Evolutionary conservation across 2,113 vertebrate genomes (phyloP).

Genomic region (Notothenia rossii): DNA sequence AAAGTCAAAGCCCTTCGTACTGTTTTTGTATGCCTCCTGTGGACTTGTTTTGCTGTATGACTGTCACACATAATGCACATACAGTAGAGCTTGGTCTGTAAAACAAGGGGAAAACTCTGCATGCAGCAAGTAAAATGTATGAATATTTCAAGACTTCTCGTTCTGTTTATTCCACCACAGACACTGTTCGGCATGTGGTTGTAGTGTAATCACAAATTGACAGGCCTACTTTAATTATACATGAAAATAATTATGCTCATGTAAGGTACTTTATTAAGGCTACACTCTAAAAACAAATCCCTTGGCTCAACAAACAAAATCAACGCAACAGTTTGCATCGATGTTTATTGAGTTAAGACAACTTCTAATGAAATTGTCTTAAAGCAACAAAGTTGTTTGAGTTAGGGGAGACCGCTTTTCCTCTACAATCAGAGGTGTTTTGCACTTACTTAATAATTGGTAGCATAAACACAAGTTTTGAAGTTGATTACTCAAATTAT

Average conservation of each 20-base stretch:
- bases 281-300: too few relatives aligned
- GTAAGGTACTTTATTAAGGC: slow-evolving; percentile 7
- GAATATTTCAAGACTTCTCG: slow-evolving; percentile 32
- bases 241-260: slow-evolving; percentile 1
- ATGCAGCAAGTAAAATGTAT: slow-evolving; percentile 7
- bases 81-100: not conserved
- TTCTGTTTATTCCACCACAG: slow-evolving; percentile 19
- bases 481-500: too few relatives aligned
- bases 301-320: too few relatives aligned
- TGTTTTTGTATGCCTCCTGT: not conserved
- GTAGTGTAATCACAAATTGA: slow-evolving; percentile 5
- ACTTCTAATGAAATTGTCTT: too few relatives aligned
- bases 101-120: not conserved
- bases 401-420: too few relatives aligned
- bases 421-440: too few relatives aligned
- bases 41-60: not conserved
- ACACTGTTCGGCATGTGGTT: slow-evolving; percentile 12
- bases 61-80: slow-evolving; percentile 11
- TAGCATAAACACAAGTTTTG: too few relatives aligned
- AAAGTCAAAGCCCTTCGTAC: not conserved
- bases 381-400: too few relatives aligned
- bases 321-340: too few relatives aligned
- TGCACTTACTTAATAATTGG: too few relatives aligned
- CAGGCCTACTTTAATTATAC: slow-evolving; percentile 41
- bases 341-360: too few relatives aligned